phyloP scores from a whole-genome alignment of 53 echinoderm and acorn worm species.

The Patiria pectinifera region DNA sequence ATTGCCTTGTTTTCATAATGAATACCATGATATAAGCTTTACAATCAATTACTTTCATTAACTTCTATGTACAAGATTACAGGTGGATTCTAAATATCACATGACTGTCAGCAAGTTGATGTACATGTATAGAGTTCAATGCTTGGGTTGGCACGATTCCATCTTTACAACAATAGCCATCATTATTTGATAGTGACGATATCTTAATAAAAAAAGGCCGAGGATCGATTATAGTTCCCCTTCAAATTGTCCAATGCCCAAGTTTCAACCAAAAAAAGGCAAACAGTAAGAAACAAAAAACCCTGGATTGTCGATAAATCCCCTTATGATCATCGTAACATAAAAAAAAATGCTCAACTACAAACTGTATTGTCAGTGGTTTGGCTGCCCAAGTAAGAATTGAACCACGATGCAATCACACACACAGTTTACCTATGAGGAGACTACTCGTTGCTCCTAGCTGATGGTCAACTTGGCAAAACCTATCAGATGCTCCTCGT shows the following conservation, averaged over 20 bases:
- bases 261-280: no score
- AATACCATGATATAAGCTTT: neutral
- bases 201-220: no score
- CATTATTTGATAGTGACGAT: no score
- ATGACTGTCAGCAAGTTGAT: neutral
- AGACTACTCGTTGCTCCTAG: constrained; percentile 27
- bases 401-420: neutral
- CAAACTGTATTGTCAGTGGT: neutral
- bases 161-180: no score
- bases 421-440: neutral
- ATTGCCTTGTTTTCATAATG: neutral
- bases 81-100: neutral
- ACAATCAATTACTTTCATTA: neutral
- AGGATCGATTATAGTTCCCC: no score
- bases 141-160: no score
- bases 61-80: neutral
- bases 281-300: no score
- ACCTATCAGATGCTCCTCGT: constrained; percentile 94
- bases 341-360: neutral
- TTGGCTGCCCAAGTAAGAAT: neutral
- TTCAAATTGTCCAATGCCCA: no score
- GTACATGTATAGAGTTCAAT: neutral
- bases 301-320: no score
- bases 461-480: constrained; percentile 89
- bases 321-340: no score